phyloP scores from a whole-genome alignment of 2,888 invertebrate genomes.

The Hoplodrina blanda region DNA sequence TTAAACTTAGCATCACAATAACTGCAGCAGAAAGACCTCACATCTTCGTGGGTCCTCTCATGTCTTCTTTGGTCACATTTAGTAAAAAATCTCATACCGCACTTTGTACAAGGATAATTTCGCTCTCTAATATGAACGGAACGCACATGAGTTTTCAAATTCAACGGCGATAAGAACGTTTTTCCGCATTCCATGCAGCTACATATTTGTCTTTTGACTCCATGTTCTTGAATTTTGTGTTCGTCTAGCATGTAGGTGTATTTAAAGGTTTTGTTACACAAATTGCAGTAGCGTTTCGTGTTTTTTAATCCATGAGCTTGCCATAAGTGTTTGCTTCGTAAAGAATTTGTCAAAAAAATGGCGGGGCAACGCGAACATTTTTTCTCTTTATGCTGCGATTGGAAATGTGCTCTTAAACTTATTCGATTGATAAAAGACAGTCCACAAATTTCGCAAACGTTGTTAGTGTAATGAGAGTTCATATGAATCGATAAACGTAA shows the following conservation, averaged over 20 bases:
- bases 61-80: constrained; percentile 72
- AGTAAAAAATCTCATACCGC: constrained; percentile 74
- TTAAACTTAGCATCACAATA: constrained; percentile 73
- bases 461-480: constrained; percentile 73
- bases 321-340: constrained; percentile 54
- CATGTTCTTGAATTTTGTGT: constrained; percentile 72
- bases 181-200: constrained; percentile 73
- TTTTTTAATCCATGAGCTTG: constrained; percentile 50
- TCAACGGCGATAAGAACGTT: constrained; percentile 62
- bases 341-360: constrained; percentile 61
- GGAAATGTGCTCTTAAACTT: constrained; percentile 71
- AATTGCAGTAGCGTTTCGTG: constrained; percentile 58
- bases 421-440: constrained; percentile 70
- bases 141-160: constrained; percentile 70
- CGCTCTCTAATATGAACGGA: constrained; percentile 72
- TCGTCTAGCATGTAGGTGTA: constrained; percentile 66
- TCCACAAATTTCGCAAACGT: constrained; percentile 76
- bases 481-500: constrained; percentile 72
- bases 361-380: constrained; percentile 71
- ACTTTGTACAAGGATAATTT: constrained; percentile 68
- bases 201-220: constrained; percentile 55
- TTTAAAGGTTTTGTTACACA: constrained; percentile 67
- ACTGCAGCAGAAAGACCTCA: constrained; percentile 68
- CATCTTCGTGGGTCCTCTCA: constrained; percentile 72
- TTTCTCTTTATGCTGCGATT: constrained; percentile 68